These are phyloP conservation scores for Lepeophtheirus salmonis DNA, from an alignment of 1,140 invertebrate genomes.

Conservation along the genomic window DNA sequence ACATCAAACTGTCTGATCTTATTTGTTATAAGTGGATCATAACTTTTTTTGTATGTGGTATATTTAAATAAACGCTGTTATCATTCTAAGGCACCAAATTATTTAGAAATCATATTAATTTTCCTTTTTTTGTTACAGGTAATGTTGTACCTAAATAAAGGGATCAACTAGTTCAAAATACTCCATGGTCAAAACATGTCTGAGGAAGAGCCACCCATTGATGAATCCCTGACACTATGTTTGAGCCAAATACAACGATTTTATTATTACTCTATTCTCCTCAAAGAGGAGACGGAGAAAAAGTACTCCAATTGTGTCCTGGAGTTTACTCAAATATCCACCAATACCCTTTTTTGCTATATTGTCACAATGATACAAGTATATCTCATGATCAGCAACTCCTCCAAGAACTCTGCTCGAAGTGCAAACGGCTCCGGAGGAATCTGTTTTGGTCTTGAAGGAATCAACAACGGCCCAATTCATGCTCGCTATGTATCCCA, in stretches of 20 bases:
- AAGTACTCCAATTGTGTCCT: not conserved
- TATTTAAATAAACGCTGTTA: too few species aligned
- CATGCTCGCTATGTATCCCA: not conserved
- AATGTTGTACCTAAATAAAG: not conserved
- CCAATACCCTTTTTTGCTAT: not conserved
- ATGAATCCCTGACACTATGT: not conserved
- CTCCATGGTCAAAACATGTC: not conserved
- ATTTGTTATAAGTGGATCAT: too few species aligned
- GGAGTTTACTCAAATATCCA: not conserved
- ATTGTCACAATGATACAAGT: not conserved
- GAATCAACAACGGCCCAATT: not conserved
- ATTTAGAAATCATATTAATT: too few species aligned
- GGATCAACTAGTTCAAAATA: too few species aligned
- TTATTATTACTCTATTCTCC: too few species aligned
- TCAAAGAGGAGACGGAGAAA: too few species aligned
- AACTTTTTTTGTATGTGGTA: too few species aligned
- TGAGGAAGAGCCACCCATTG: not conserved
- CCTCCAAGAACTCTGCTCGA: not conserved
- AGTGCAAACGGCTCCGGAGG: not conserved
- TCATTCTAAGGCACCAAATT: too few species aligned
- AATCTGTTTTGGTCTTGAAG: not conserved
- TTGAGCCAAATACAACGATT: not conserved
- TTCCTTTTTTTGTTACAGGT: not conserved
- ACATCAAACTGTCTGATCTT: too few species aligned
- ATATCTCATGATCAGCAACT: not conserved